These are phyloP conservation scores for Tachysurus vachellii DNA, from an alignment of 2,113 vertebrate species.

Conservation along the genomic window DNA sequence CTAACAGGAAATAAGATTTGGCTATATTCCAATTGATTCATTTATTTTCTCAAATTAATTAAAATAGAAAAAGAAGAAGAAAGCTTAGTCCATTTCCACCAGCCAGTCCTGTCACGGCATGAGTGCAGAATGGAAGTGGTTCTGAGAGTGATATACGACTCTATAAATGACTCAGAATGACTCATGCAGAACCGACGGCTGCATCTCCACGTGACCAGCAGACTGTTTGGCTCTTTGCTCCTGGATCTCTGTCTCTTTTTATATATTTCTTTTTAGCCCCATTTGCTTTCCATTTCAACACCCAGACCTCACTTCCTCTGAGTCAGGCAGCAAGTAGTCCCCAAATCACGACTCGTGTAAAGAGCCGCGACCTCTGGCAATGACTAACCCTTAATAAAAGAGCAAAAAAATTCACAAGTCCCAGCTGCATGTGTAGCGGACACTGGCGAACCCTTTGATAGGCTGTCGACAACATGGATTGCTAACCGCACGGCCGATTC, in stretches of 20 bases:
- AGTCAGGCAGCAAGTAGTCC: conserved; percentile 56
- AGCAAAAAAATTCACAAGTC: conserved; percentile 2
- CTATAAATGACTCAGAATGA: conserved; percentile 49
- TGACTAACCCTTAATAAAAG: conserved; percentile 37
- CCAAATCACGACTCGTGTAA: conserved; percentile 24
- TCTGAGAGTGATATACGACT: conserved; percentile 24
- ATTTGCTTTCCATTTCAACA: conserved; percentile 59
- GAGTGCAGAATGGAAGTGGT: background rate
- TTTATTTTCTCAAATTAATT: background rate
- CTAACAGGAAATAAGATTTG: background rate
- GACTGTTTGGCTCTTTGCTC: background rate
- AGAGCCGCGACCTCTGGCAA: conserved; percentile 37
- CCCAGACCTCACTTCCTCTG: conserved; percentile 53
- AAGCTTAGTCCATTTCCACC: background rate
- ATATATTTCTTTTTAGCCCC: conserved; percentile 34
- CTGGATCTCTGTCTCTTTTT: background rate
- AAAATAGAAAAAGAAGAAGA: background rate
- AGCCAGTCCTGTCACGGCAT: background rate
- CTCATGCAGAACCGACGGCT: conserved; percentile 24
- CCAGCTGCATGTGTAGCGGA: conserved; percentile 27
- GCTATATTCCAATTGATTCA: background rate
- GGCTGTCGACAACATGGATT: background rate
- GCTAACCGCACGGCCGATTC: conserved; percentile 41
- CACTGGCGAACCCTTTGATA: conserved; percentile 18
- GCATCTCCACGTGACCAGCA: conserved; percentile 1